Evolutionary conservation across 92 coral and sea anemone genomes (phyloP).

Genomic region (Desmophyllum pertusum): DNA sequence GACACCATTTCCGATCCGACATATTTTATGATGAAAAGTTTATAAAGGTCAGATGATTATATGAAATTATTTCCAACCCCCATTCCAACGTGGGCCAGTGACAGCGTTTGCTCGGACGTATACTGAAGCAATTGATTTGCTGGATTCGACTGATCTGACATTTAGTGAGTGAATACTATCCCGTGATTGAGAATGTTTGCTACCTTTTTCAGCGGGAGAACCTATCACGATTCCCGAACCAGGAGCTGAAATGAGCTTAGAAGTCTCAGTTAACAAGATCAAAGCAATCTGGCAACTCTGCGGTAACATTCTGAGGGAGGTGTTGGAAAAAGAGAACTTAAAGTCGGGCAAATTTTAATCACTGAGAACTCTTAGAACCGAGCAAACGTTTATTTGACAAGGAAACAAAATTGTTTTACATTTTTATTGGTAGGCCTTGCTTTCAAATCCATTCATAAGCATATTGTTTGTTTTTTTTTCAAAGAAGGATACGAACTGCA

Average conservation of each 20-base stretch:
- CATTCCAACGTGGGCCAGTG: too few species aligned
- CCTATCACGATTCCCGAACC: not conserved
- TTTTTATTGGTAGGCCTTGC: not conserved
- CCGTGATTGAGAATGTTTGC: too few species aligned
- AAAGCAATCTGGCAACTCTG: not conserved
- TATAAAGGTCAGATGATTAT: not conserved
- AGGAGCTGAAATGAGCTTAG: not conserved
- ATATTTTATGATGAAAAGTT: not conserved
- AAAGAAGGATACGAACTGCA: not conserved
- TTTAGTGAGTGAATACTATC: too few species aligned
- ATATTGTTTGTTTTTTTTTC: too few species aligned
- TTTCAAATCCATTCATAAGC: not conserved
- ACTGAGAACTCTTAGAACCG: not conserved
- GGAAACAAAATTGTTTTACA: not conserved
- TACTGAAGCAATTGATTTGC: not conserved
- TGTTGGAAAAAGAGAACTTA: not conserved
- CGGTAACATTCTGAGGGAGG: too few species aligned
- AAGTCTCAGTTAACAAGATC: not conserved
- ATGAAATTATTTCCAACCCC: not conserved
- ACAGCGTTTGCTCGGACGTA: not conserved
- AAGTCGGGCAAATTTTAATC: not conserved
- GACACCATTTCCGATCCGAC: not conserved
- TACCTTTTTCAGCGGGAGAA: not conserved
- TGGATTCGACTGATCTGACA: not conserved
- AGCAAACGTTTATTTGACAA: not conserved